Evolutionary conservation across 37 sponge, comb jelly and placozoan genomes (phyloP).

Genomic region (Agelas oroides): DNA sequence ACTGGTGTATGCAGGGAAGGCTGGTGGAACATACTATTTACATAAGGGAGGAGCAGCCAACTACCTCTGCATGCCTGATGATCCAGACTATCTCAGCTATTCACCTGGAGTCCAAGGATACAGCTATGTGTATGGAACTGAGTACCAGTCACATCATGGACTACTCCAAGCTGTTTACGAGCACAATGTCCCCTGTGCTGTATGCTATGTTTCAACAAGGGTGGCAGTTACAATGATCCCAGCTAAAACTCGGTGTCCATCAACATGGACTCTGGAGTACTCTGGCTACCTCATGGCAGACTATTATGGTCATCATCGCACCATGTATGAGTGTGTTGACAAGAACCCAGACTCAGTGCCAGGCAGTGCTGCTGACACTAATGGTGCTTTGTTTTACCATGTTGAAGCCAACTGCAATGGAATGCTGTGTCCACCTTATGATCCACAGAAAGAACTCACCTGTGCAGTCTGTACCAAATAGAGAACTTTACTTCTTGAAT

Average conservation of each 20-base stretch:
- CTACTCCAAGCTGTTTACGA: not conserved
- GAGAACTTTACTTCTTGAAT: no score
- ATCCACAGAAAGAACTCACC: constrained; percentile 42
- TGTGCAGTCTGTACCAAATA: constrained; percentile 71
- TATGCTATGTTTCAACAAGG: constrained; percentile 32
- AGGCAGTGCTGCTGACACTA: constrained; percentile 4
- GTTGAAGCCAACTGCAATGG: constrained; percentile 54
- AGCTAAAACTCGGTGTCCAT: constrained; percentile 24
- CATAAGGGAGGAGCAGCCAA: constrained; percentile 39
- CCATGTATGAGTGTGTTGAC: constrained; percentile 49
- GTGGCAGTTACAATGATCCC: constrained; percentile 23
- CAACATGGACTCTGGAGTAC: constrained; percentile 39
- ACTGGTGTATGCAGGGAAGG: constrained; percentile 34
- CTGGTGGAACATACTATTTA: constrained; percentile 4
- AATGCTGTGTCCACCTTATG: constrained; percentile 53
- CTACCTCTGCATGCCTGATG: constrained; percentile 48
- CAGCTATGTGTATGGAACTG: constrained; percentile 38
- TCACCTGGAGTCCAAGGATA: constrained; percentile 14
- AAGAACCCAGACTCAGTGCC: not conserved
- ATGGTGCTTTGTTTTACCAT: constrained; percentile 53
- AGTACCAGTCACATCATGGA: constrained; percentile 29
- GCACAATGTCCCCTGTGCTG: constrained; percentile 45
- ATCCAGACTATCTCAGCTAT: constrained; percentile 45
- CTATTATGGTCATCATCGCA: not conserved
- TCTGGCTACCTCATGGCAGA: constrained; percentile 51